Conservation (phyloP, 2,113 vertebrate species). For the Xiphias gladius region DNA sequence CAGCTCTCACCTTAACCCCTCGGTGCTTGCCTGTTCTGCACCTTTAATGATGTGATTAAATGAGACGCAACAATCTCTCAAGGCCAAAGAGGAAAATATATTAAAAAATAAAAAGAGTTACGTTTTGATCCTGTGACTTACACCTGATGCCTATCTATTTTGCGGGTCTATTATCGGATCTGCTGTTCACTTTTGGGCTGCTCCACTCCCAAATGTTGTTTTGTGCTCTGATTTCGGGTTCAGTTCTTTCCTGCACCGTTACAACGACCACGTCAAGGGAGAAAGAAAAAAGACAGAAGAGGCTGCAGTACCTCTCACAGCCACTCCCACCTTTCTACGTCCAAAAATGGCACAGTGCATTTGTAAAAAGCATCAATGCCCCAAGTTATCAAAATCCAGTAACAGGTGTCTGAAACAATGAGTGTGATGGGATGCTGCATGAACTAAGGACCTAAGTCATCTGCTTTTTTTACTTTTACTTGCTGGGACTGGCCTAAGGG, state of each 20-base stretch:
- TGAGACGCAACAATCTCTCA: conserved; percentile 14
- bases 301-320: not conserved
- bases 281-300: conserved; percentile 1
- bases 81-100: conserved; percentile 19
- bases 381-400: conserved; percentile 23
- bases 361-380: conserved; percentile 15
- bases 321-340: conserved; percentile 18
- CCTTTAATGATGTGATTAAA: conserved; percentile 37
- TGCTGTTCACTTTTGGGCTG: conserved; percentile 17
- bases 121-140: conserved; percentile 14
- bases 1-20: conserved; percentile 30
- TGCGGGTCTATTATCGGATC: conserved; percentile 23
- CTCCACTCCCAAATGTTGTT: conserved; percentile 16
- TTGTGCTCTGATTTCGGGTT: conserved; percentile 15
- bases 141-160: not conserved
- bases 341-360: conserved; percentile 27
- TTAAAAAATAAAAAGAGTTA: conserved; percentile 21
- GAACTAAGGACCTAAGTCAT: conserved; percentile 23
- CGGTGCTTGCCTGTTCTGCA: not conserved
- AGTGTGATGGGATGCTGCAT: not conserved
- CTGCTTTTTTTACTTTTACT: conserved; percentile 14
- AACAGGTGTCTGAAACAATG: conserved; percentile 3
- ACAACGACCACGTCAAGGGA: not conserved
- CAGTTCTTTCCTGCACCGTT: conserved; percentile 7
- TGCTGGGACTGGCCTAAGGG: not conserved